Evolutionary conservation across 2,797 vertebrate species (phyloP), one percentile per base, ranked within the genome.

Genomic region (Oophaga sylvatica): DNA sequence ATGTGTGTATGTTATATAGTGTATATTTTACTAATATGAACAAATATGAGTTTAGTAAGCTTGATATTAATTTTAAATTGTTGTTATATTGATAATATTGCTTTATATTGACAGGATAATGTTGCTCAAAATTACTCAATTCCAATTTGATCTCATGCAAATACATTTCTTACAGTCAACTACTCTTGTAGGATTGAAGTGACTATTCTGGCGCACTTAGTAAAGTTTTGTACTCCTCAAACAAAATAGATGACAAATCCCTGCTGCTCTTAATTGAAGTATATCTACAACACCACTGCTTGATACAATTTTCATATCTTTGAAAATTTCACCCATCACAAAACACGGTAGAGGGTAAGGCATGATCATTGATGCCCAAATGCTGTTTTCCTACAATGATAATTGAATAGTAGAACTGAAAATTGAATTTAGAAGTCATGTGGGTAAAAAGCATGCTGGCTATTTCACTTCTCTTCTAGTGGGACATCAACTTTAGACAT

Each of bases 391-490:
- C 70, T 53, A 20, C 56, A 83, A 75, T 35, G 67, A 60, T 62
- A 75, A 75, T 83, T 75, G 20, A 67, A 22, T 17, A 35, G 68
- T 17, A 35, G 53, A 59, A 45, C 68, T 83, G 20, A 62, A 73
- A 83, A 75, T 71, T 70, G 1, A 57, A 83, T 83, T 56, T 70
- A 26, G 65, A 53, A 53, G 60, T 81, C 41, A 53, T 81, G 41
- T 63, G 17, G 22, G 41, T 65, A 67, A 81, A 67, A 16, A 45
- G 10, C 35, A 20, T 65, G 62, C 41, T 67, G 80, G 22, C 17
- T 53, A 53, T 9, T 45, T 67, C 13, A 45, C 63, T 26, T 26
- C 5, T 26, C 22, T 65, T 26, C 10, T 60, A 60, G 78, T 62
- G 57, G 19, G 29, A 62, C 78, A 62, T 31, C 57, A 79, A 60